Percentiles rank a stretch among this genome's conserved stretches.
Conservation (phyloP, 2,113 vertebrate genomes). For the Malurus cyaneus region DNA sequence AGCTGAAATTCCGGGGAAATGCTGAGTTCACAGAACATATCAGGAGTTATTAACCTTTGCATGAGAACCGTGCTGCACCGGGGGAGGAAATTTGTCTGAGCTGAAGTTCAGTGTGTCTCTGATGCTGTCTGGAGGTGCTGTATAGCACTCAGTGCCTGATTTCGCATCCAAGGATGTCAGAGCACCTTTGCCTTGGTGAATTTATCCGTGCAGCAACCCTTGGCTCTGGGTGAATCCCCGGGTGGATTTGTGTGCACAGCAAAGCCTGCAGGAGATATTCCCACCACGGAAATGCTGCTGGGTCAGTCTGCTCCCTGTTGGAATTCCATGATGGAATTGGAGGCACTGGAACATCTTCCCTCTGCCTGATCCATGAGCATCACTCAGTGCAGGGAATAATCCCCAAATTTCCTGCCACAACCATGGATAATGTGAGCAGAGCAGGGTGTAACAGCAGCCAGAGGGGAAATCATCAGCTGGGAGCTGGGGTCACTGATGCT, state of each 20-base stretch:
- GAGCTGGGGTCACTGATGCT: background rate
- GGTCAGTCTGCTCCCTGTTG: rapidly evolving
- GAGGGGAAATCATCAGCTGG: background rate
- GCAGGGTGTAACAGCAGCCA: background rate
- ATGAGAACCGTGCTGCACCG: background rate
- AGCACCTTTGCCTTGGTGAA: background rate
- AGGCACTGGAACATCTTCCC: background rate
- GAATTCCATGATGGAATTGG: background rate
- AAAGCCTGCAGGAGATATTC: background rate
- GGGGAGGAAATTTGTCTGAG: background rate
- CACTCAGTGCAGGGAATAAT: background rate
- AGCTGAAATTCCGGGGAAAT: slow-evolving; percentile 7
- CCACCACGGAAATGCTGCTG: background rate
- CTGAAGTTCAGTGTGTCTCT: background rate
- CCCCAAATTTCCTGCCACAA: background rate
- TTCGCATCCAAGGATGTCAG: background rate
- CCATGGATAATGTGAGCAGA: background rate
- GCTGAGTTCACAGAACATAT: slow-evolving; percentile 22
- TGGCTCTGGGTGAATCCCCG: background rate
- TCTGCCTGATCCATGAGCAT: background rate
- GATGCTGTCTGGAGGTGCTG: background rate
- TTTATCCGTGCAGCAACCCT: background rate
- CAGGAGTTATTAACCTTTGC: slow-evolving; percentile 52
- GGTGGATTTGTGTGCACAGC: background rate
- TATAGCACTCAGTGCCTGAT: background rate